phyloP scores from a whole-genome alignment of 2,113 vertebrate genomes.

The Petaurus breviceps region DNA sequence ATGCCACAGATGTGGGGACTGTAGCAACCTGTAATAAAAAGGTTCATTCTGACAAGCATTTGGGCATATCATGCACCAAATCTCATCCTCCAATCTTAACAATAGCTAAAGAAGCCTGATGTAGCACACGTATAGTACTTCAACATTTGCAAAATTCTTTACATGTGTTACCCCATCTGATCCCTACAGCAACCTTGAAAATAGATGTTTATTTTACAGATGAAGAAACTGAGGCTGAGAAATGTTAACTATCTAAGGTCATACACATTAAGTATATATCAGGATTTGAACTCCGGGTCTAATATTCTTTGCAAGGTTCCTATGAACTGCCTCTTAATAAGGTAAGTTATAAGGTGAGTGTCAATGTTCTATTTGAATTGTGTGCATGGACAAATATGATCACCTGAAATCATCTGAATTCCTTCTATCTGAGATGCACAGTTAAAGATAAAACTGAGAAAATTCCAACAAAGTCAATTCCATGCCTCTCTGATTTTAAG shows the following conservation, averaged over 20 bases:
- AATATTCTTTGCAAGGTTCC: not conserved
- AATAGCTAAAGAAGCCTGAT: not conserved
- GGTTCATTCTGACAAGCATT: not conserved
- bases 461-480: not conserved
- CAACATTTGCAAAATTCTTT: not conserved
- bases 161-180: not conserved
- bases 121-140: not conserved
- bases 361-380: not conserved
- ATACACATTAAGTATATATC: not conserved
- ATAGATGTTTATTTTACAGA: not conserved
- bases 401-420: not conserved
- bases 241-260: not conserved
- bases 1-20: constrained; percentile 77
- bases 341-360: not conserved
- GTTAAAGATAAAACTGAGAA: not conserved
- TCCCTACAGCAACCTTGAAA: not conserved
- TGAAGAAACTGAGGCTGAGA: not conserved
- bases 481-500: not conserved
- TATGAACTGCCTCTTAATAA: not conserved
- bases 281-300: not conserved
- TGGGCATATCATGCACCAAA: not conserved
- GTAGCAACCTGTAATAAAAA: constrained; percentile 47
- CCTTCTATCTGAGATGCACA: not conserved
- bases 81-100: not conserved
- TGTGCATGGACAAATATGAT: not conserved